Evolutionary conservation across 1,140 invertebrate species (phyloP).

Genomic region (Dendrolimus punctatus): DNA sequence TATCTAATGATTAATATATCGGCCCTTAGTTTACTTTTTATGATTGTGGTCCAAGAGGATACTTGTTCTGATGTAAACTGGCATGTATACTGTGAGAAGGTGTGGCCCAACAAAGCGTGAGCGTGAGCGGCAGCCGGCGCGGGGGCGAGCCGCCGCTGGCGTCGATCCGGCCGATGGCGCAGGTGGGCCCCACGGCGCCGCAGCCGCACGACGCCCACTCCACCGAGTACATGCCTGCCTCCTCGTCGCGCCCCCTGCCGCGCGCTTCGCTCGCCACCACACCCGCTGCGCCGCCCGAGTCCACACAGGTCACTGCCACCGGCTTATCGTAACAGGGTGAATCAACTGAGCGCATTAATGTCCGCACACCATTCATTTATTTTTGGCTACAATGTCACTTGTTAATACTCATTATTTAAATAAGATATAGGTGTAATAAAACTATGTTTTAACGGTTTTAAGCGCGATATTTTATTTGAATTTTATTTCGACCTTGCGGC

Average conservation of each 20-base stretch:
- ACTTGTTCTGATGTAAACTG: no score
- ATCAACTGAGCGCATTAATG: no score
- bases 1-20: no score
- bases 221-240: conserved; percentile 81
- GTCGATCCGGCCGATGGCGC: conserved; percentile 94
- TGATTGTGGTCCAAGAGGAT: no score
- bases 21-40: no score
- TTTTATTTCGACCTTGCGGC: no score
- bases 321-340: not conserved
- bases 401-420: no score
- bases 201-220: conserved; percentile 73
- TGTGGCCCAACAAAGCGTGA: conserved; percentile 72
- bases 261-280: conserved; percentile 68
- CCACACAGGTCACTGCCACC: conserved; percentile 15
- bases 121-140: conserved; percentile 71
- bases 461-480: no score
- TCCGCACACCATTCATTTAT: no score
- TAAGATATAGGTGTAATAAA: no score
- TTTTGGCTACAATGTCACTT: no score
- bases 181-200: conserved; percentile 63
- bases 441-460: no score
- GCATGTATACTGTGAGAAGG: conserved; percentile 18
- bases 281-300: conserved; percentile 40
- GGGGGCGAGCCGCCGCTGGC: conserved; percentile 87
- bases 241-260: conserved; percentile 74